A percentile compares a stretch with the other conserved stretches of the same genome.
phyloP scores from a whole-genome alignment of 2,113 vertebrate genomes.

The Parus major region DNA sequence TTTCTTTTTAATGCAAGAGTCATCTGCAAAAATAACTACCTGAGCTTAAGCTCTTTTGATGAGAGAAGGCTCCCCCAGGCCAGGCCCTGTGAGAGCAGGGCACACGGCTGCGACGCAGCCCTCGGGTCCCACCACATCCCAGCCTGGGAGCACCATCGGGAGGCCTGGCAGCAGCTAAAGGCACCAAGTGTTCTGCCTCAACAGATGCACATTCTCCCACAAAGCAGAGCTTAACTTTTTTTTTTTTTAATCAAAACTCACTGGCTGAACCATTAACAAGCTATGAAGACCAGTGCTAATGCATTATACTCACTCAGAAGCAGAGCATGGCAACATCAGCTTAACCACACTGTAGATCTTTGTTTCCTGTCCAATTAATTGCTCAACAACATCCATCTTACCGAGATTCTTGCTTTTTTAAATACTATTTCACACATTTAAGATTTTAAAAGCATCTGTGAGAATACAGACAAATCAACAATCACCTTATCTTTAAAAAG shows the following conservation, averaged over 20 bases:
- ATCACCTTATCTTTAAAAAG: not conserved
- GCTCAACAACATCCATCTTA: not conserved
- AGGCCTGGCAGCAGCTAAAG: not conserved
- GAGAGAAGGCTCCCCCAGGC: not conserved
- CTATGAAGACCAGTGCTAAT: conserved; percentile 17
- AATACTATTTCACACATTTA: not conserved
- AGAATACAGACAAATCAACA: not conserved
- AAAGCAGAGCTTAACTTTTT: not conserved
- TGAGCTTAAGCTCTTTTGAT: not conserved
- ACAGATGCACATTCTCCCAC: conserved; percentile 22
- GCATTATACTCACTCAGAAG: conserved; percentile 29
- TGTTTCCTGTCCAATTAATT: not conserved
- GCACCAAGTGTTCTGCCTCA: not conserved
- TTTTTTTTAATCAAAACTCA: not conserved
- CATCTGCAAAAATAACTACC: not conserved
- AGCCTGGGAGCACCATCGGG: fast-evolving
- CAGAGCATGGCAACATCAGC: not conserved
- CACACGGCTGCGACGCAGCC: not conserved
- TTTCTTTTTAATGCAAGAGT: not conserved
- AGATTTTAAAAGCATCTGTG: not conserved
- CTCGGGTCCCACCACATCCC: not conserved
- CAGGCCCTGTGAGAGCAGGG: not conserved
- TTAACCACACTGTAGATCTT: not conserved
- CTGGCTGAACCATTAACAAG: not conserved
- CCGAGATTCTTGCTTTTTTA: not conserved